These are phyloP conservation scores for Apis laboriosa DNA, from an alignment of 1,140 invertebrate genomes.

Conservation along the genomic window DNA sequence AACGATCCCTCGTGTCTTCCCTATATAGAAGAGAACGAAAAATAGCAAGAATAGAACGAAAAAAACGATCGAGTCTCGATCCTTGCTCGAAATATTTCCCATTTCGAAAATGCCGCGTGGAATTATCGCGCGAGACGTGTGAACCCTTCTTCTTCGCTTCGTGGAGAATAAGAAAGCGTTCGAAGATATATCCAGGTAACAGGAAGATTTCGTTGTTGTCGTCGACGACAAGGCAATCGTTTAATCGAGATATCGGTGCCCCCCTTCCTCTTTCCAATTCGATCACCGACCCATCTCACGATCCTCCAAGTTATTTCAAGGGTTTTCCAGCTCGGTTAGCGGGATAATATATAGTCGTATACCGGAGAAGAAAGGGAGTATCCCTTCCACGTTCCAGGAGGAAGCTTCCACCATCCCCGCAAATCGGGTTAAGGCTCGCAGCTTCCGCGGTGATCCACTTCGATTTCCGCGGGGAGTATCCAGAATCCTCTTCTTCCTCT, in stretches of 20 bases:
- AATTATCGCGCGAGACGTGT: no score
- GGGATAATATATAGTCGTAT: constrained; percentile 29
- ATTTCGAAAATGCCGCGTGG: no score
- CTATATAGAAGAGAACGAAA: no score
- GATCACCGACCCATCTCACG: constrained; percentile 22
- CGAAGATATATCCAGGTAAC: not conserved
- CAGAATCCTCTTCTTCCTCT: constrained; percentile 23
- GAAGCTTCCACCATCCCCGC: constrained; percentile 18
- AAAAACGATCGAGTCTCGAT: no score
- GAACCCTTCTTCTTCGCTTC: not conserved
- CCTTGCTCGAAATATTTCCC: no score
- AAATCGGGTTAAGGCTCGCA: constrained; percentile 52
- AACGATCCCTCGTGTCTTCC: not conserved
- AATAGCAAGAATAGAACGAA: no score
- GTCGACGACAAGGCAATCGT: constrained; percentile 37
- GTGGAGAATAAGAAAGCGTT: not conserved
- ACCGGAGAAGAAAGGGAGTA: constrained; percentile 16
- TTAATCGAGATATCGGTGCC: constrained; percentile 36
- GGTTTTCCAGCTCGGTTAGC: constrained; percentile 40
- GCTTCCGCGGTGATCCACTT: constrained; percentile 47
- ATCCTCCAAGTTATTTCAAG: constrained; percentile 45
- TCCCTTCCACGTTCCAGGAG: not conserved
- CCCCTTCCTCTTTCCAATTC: constrained; percentile 7
- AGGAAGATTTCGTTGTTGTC: constrained; percentile 26
- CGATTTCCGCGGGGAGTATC: constrained; percentile 41